These are phyloP conservation scores for Tetramorium bicarinatum DNA, from an alignment of 2,888 invertebrate species.

Conservation along the genomic window DNA sequence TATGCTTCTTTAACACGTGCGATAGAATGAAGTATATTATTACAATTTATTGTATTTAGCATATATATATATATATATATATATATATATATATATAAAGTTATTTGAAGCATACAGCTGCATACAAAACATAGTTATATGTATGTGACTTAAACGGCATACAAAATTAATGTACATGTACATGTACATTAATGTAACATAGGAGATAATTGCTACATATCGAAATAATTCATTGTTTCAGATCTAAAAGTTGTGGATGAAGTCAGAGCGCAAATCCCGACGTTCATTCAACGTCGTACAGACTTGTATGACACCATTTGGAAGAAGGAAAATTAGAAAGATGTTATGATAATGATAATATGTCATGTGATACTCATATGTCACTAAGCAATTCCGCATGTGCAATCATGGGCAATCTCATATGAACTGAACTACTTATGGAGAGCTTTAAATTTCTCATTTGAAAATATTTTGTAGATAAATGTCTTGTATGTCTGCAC, in stretches of 20 bases:
- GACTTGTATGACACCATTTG: conserved; percentile 83
- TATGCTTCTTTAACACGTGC: not conserved
- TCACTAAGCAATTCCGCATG: conserved; percentile 22
- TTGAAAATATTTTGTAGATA: conserved; percentile 17
- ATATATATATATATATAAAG: not conserved
- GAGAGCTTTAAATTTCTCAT: not conserved
- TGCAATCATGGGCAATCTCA: not conserved
- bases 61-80: not conserved
- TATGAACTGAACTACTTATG: not conserved
- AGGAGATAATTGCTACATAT: not conserved
- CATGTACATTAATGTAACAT: not conserved
- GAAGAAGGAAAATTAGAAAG: conserved; percentile 66
- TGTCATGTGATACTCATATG: too few species aligned
- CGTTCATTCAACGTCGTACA: conserved; percentile 90
- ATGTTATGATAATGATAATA: not conserved
- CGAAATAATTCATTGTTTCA: conserved; percentile 84
- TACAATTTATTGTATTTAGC: not conserved
- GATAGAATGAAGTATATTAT: not conserved
- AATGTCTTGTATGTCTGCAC: not conserved
- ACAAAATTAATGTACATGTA: conserved; percentile 6
- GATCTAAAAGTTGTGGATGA: conserved; percentile 92
- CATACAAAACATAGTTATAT: not conserved
- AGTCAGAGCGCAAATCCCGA: conserved; percentile 94
- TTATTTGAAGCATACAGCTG: not conserved
- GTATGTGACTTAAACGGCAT: not conserved